A percentile compares a stretch with the other conserved stretches of the same genome.
Conservation (phyloP, 2,113 vertebrate genomes). For the Sterrhoptilus dennistouni region DNA sequence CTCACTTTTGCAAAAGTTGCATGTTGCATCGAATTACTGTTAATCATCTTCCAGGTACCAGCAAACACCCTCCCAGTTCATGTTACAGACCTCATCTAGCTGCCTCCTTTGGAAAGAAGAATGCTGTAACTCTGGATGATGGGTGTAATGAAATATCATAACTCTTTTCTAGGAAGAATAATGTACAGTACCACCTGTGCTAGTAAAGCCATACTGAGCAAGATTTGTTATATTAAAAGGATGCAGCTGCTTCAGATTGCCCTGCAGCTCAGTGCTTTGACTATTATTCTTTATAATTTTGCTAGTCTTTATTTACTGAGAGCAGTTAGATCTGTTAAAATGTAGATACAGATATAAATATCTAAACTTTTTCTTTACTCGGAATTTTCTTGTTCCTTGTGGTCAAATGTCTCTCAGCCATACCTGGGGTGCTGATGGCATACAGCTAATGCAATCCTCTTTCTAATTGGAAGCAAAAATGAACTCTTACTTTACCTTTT, state of each 20-base stretch:
- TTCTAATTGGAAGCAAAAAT: background rate
- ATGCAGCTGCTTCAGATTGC: background rate
- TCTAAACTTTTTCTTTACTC: background rate
- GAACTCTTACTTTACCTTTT: background rate
- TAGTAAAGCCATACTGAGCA: background rate
- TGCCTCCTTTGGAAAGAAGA: constrained; percentile 8
- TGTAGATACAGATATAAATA: background rate
- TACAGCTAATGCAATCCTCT: background rate
- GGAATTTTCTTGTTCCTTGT: background rate
- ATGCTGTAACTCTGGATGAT: background rate
- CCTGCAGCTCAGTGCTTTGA: background rate
- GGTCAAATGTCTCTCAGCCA: background rate
- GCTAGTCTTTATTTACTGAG: background rate
- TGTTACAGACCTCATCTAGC: background rate
- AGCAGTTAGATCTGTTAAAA: background rate
- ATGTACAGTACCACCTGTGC: constrained; percentile 1
- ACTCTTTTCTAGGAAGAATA: constrained; percentile 5
- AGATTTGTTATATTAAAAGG: constrained; percentile 9
- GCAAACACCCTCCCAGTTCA: background rate
- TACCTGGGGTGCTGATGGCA: background rate
- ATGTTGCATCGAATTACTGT: background rate
- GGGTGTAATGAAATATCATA: background rate
- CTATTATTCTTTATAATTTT: background rate
- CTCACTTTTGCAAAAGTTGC: constrained; percentile 26
- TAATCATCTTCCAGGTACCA: constrained; percentile 13